These are phyloP conservation scores for Lethrus apterus DNA, from an alignment of 1,140 invertebrate genomes.

Conservation along the genomic window DNA sequence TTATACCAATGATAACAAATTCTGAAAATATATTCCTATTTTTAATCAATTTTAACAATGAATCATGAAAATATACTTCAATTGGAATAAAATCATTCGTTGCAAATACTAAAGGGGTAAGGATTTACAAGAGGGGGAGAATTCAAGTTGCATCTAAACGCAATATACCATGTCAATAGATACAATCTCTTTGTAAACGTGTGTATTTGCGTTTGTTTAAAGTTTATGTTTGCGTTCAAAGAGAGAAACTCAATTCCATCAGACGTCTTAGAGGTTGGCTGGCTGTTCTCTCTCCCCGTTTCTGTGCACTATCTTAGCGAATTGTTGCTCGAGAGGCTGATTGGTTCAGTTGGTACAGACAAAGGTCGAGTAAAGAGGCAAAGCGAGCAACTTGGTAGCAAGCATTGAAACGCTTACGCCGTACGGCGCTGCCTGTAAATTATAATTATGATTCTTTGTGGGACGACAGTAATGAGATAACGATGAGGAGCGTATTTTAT, in stretches of 20 bases:
- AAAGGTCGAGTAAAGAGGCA: conserved; percentile 21
- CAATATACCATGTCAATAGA: conserved; percentile 21
- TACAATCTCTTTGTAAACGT: conserved; percentile 26
- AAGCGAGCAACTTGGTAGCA: conserved; percentile 19
- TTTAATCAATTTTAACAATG: too few relatives aligned
- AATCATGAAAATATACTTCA: too few relatives aligned
- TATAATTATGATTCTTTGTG: conserved; percentile 22
- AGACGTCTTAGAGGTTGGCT: conserved; percentile 22
- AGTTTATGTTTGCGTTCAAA: conserved; percentile 26
- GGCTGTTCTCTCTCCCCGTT: conserved; percentile 7
- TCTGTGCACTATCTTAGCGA: conserved; percentile 22
- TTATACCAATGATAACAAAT: too few relatives aligned
- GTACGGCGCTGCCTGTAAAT: conserved; percentile 20
- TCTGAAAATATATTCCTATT: too few relatives aligned
- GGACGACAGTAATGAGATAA: conserved; percentile 21
- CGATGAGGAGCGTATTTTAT: conserved; percentile 11
- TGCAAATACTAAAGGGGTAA: too few relatives aligned
- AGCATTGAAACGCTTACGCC: conserved; percentile 10
- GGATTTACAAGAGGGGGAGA: too few relatives aligned
- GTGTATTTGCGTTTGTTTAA: conserved; percentile 28
- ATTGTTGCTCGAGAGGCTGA: conserved; percentile 27
- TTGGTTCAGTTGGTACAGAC: conserved; percentile 30
- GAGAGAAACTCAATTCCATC: conserved; percentile 24
- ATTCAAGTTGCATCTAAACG: conserved; percentile 10
- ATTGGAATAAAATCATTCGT: too few relatives aligned